Conservation (phyloP, 53 echinoderm and acorn worm genomes). For the Glandiceps talaboti region DNA sequence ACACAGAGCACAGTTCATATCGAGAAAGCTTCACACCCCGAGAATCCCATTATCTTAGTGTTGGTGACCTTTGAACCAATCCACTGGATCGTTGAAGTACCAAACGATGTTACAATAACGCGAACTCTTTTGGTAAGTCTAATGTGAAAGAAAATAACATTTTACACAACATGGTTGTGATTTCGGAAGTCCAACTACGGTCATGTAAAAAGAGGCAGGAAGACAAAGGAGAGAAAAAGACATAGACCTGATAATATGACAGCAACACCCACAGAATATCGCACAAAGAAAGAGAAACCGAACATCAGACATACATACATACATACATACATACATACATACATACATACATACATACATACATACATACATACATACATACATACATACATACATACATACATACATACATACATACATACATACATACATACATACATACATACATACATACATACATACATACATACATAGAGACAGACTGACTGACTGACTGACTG, state of each 20-base stretch:
- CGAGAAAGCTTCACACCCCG: not conserved
- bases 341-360: conserved; percentile 2
- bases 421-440: conserved; percentile 3
- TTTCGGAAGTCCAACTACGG: too few species aligned
- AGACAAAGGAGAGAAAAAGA: too few species aligned
- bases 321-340: not conserved
- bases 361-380: conserved; percentile 6
- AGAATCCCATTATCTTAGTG: conserved; percentile 38
- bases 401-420: conserved; percentile 2
- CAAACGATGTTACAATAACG: conserved; percentile 18
- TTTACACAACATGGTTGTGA: too few species aligned
- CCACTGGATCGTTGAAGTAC: conserved; percentile 40
- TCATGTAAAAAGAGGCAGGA: too few species aligned
- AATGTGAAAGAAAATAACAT: not conserved
- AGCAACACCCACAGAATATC: too few species aligned
- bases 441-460: too few species aligned
- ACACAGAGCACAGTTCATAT: conserved; percentile 40
- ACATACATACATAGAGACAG: too few species aligned
- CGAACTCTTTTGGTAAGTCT: conserved; percentile 49
- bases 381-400: conserved; percentile 14
- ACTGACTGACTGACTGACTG: too few species aligned
- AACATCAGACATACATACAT: not conserved
- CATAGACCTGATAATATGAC: too few species aligned
- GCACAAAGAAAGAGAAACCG: too few species aligned
- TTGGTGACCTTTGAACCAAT: conserved; percentile 63